Evolutionary conservation across 2,797 vertebrate species (phyloP), one percentile per base, ranked within the genome.

Genomic region (Apogon talboti): DNA sequence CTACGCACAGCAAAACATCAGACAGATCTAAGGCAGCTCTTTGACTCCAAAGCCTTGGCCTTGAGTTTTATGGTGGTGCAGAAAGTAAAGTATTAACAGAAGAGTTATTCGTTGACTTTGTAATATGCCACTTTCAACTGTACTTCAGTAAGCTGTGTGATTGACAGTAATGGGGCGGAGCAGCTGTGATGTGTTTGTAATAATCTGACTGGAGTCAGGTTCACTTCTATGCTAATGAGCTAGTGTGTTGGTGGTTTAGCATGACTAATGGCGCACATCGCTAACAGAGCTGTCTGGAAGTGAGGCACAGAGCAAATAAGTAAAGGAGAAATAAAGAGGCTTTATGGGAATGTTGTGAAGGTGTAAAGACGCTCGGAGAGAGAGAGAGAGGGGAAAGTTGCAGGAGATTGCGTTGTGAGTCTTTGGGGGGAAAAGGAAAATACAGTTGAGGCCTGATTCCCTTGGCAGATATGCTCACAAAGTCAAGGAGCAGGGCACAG

Each of bases 141-240:
- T 79, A 81, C 74, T 57, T 66, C 73, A 12, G 59, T 78, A 89
- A 86, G 73, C 73, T 54, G 33, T n/a, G 53, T 86, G 90, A 91
- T 87, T 92, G 90, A 85, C 91, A 82, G 87, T 85, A 83, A 87
- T 83, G 78, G 90, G 91, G 91, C 71, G 87, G 90, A 88, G 90
- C 83, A 78, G 82, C 66, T 6, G 13, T 68, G 79, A 84, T 87
- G 85, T 68, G 75, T 89, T 88, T 84, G 85, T 91, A 88, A 86
- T 92, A 92, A 91, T 92, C 91, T 87, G 88, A 88, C 91, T 87
- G 76, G 67, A 87, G 85, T 87, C 82, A 76, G 85, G 83, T 91
- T 89, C 76, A 65, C 76, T 79, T 84, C 87, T 87, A 91, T 90
- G 89, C 85, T 90, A 91, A 92, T 92, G 87, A 89, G 76, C 61